Evolutionary conservation across 1,140 invertebrate species (phyloP).

Genomic region (Drosophila gunungcola): DNA sequence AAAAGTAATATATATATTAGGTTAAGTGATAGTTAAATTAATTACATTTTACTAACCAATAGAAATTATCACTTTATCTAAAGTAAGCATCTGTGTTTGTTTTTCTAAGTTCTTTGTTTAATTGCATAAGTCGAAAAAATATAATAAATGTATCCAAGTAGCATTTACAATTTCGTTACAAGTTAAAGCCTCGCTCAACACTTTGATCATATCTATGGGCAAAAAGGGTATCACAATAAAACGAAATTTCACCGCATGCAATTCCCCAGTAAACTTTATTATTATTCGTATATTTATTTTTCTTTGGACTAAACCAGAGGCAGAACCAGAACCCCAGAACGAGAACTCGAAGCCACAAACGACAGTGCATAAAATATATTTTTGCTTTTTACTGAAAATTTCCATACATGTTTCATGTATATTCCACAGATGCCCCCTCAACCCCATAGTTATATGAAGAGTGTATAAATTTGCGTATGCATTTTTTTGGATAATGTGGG

Average conservation of each 20-base stretch:
- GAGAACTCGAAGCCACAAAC: slow-evolving; percentile 57
- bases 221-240: slow-evolving; percentile 49
- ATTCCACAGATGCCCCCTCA: slow-evolving; percentile 8
- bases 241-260: slow-evolving; percentile 55
- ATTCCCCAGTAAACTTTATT: slow-evolving; percentile 54
- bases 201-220: slow-evolving; percentile 14
- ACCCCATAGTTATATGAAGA: slow-evolving; percentile 22
- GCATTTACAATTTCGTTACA: neutral
- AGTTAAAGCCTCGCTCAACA: neutral
- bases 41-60: no score
- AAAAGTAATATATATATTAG: no score
- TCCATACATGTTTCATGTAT: slow-evolving; percentile 66
- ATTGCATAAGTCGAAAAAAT: neutral
- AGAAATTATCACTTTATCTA: no score
- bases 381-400: slow-evolving; percentile 67
- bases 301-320: slow-evolving; percentile 10
- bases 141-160: slow-evolving; percentile 3
- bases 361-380: slow-evolving; percentile 81
- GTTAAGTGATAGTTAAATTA: no score
- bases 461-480: slow-evolving; percentile 82
- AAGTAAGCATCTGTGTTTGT: no score
- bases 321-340: slow-evolving; percentile 22
- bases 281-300: slow-evolving; percentile 41
- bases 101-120: neutral
- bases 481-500: slow-evolving; percentile 55